Conservation (phyloP, 2,797 vertebrate species). For the Propithecus perrieri region DNA sequence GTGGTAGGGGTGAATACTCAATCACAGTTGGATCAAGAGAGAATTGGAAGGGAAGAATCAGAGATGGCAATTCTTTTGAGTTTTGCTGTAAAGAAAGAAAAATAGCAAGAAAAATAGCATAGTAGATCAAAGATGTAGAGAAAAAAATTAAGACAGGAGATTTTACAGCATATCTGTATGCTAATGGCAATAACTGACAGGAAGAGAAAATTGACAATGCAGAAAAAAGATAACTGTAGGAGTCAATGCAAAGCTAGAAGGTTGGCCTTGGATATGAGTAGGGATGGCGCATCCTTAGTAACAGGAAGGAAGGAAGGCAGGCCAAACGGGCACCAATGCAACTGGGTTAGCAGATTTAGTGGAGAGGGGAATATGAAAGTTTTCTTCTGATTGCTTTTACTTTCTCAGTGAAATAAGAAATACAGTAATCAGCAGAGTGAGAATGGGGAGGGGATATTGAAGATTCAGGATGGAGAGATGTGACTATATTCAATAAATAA, state of each 20-base stretch:
- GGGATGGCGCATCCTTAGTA: background rate
- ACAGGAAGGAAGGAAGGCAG: background rate
- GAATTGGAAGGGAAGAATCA: background rate
- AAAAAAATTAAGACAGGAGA: background rate
- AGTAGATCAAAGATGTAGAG: background rate
- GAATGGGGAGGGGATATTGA: background rate
- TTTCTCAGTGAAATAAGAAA: conserved; percentile 7
- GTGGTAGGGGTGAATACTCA: background rate
- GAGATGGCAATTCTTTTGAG: background rate
- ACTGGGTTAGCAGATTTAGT: background rate
- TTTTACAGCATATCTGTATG: background rate
- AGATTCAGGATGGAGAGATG: background rate
- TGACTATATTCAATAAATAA: background rate
- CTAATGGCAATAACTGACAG: background rate
- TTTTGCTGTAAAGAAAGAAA: background rate
- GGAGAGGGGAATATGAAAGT: background rate
- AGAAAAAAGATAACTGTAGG: background rate
- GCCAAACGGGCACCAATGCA: background rate
- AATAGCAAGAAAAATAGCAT: background rate
- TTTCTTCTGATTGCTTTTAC: background rate
- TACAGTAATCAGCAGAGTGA: background rate
- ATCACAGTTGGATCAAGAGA: background rate
- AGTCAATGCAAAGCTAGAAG: background rate
- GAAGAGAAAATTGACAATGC: background rate
- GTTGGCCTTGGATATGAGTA: background rate